These are phyloP conservation scores for Erythrolamprus reginae DNA, from an alignment of 2,113 vertebrate species.

Conservation along the genomic window DNA sequence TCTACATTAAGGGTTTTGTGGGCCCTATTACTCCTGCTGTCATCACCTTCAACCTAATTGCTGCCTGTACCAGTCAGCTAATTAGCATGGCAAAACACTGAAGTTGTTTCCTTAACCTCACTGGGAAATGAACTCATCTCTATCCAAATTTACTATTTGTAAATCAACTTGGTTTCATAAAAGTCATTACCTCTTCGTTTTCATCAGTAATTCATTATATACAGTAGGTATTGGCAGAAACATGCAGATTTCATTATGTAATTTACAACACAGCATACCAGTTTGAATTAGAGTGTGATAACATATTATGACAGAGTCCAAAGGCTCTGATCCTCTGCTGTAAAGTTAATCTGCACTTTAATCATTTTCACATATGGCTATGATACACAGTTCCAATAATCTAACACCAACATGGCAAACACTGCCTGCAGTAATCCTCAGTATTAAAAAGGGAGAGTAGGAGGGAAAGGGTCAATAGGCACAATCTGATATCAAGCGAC, in stretches of 20 bases:
- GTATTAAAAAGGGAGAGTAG: slow-evolving; percentile 35
- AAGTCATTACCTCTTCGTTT: not conserved
- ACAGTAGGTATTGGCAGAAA: not conserved
- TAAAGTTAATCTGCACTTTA: slow-evolving; percentile 63
- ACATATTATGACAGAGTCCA: slow-evolving; percentile 30
- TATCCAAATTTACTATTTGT: not conserved
- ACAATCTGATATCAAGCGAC: slow-evolving; percentile 37
- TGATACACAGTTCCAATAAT: slow-evolving; percentile 54
- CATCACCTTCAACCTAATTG: not conserved
- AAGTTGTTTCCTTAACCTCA: not conserved
- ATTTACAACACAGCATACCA: not conserved
- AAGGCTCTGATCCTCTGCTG: slow-evolving; percentile 24
- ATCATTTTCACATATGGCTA: slow-evolving; percentile 60
- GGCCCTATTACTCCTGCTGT: not conserved
- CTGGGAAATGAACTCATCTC: not conserved
- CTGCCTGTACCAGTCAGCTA: not conserved
- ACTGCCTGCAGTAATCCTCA: slow-evolving; percentile 57
- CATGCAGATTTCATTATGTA: slow-evolving; percentile 15
- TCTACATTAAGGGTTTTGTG: not conserved
- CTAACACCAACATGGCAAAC: slow-evolving; percentile 36
- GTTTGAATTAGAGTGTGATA: not conserved
- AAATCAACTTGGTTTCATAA: not conserved
- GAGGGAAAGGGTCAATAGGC: slow-evolving; percentile 25
- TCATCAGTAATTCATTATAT: not conserved
- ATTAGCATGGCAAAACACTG: not conserved